phyloP scores from a whole-genome alignment of 2,888 invertebrate genomes.

The Andrena praecox region DNA sequence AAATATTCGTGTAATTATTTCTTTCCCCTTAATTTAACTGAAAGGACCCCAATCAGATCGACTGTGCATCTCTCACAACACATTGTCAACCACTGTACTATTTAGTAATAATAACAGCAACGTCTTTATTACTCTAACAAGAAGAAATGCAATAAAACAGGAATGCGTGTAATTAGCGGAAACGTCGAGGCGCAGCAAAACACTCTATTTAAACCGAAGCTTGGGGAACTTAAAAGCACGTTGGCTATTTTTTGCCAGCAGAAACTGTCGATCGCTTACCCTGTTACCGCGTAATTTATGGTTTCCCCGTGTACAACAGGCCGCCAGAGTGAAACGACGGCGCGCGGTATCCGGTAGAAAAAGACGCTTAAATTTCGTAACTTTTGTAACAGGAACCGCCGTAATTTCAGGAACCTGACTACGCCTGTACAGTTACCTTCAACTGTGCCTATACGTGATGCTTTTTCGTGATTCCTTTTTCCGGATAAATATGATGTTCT shows the following conservation, averaged over 20 bases:
- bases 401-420: conserved; percentile 49
- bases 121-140: too few species aligned
- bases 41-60: too few species aligned
- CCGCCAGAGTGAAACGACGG: not conserved
- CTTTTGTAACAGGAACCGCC: conserved; percentile 46
- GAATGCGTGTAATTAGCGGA: too few species aligned
- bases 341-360: conserved; percentile 1
- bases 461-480: conserved; percentile 7
- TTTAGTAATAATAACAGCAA: too few species aligned
- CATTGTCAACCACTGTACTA: too few species aligned
- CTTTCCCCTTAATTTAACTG: too few species aligned
- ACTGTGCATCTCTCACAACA: too few species aligned
- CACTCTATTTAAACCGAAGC: too few species aligned
- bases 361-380: conserved; percentile 54
- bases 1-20: too few species aligned
- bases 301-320: conserved; percentile 19
- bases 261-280: conserved; percentile 13
- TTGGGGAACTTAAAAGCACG: not conserved
- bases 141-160: too few species aligned
- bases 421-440: conserved; percentile 51
- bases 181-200: too few species aligned
- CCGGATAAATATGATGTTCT: not conserved
- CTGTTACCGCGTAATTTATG: conserved; percentile 35
- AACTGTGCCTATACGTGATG: conserved; percentile 30
- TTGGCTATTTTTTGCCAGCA: not conserved